Evolutionary conservation across 2,797 vertebrate genomes (phyloP), one percentile per base, ranked within the genome.

Genomic region (Bovichtus diacanthus): DNA sequence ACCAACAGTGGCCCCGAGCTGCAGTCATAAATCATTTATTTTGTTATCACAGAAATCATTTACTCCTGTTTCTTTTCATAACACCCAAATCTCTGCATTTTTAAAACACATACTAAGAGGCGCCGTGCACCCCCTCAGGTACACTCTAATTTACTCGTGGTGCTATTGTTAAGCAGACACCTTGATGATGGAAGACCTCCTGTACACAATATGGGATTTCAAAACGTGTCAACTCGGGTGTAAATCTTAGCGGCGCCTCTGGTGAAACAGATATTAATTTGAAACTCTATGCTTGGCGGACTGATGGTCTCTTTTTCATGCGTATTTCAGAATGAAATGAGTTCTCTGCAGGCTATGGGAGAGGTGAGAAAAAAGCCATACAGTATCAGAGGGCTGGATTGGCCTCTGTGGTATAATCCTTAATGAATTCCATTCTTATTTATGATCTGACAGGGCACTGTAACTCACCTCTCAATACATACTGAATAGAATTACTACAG

Each of bases 201-300:
- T 87, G 86, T 89, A 92, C 81, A 92, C 87, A 92, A 92, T 92
- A 91, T 86, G 87, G 90, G 85, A 90, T 91, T 92, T 94, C 86
- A 89, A 92, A 93, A 93, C 76, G 90, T 90, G 92, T 94, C 90
- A 90, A 89, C 88, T 87, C 84, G 63, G 85, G 89, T 93, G 90
- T 93, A 94, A 94, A 94, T 94, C 93, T 92, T 83, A 66, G 85
- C 62, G 38, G 80, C 65, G 92, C 93, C 92, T 90, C 90, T 93
- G 92, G 93, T 94, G 91, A 93, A 93, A 94, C 90, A 91, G 87
- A 95, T 92, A 94, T 94, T 95, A 92, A 94, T 94, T 94, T 93
- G 89, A 92, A 90, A 86, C 84, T 92, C 83, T 76, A 78, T 90
- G 90, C 92, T 90, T 87, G 88, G 89, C 55, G 80, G 90, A 90